Percentiles rank a stretch among this genome's conserved stretches.
Evolutionary conservation across 2,888 invertebrate species (phyloP).

Genomic region (Pelosia muscerda): DNA sequence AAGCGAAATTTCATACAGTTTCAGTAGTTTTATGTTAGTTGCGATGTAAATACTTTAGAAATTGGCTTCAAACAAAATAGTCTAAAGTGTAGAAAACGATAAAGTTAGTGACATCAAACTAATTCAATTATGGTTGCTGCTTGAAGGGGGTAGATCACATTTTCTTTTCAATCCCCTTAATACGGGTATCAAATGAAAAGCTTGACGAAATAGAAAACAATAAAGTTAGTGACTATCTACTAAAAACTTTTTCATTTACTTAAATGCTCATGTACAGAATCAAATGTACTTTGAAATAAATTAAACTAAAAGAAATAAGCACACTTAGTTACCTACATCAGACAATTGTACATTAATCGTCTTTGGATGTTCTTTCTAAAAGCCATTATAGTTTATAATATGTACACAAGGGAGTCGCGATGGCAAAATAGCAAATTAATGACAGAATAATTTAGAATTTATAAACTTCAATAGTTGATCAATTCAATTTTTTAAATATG

Average conservation of each 20-base stretch:
- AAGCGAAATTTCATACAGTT: neutral
- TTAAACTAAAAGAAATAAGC: neutral
- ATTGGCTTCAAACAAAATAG: too few relatives aligned
- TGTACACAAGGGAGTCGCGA: too few relatives aligned
- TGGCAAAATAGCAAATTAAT: too few relatives aligned
- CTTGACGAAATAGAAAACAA: neutral
- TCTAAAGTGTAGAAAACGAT: too few relatives aligned
- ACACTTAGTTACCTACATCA: too few relatives aligned
- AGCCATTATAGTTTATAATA: too few relatives aligned
- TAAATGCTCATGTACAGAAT: neutral
- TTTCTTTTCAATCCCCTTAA: neutral
- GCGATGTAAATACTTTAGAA: too few relatives aligned
- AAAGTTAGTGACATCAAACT: neutral
- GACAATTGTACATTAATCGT: too few relatives aligned
- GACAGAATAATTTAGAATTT: too few relatives aligned
- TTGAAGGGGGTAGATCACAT: neutral
- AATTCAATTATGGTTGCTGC: neutral
- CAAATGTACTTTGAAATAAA: neutral
- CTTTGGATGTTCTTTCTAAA: too few relatives aligned
- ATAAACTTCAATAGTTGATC: too few relatives aligned
- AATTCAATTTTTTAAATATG: too few relatives aligned
- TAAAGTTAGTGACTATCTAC: neutral
- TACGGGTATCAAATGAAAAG: neutral
- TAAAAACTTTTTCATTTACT: constrained; percentile 3
- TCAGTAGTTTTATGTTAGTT: neutral